Percentiles rank a stretch among this genome's conserved stretches.
phyloP scores from a whole-genome alignment of 2,888 invertebrate species.

The Seladonia tumulorum region DNA sequence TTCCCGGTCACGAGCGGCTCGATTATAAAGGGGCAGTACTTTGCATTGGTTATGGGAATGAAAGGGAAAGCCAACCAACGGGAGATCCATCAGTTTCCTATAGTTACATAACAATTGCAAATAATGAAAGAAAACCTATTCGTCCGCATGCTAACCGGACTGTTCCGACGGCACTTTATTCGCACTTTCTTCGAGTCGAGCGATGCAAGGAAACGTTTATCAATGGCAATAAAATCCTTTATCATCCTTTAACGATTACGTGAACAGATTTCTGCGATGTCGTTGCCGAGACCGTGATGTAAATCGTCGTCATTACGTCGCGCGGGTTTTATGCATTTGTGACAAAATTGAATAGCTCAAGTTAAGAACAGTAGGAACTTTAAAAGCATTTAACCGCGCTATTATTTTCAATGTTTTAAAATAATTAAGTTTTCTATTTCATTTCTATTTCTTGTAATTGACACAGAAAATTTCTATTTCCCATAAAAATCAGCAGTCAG shows the following conservation, averaged over 20 bases:
- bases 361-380: not conserved
- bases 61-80: not conserved
- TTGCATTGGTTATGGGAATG: not conserved
- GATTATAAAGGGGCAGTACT: not conserved
- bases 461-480: too few species aligned
- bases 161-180: not conserved
- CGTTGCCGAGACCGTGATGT: not conserved
- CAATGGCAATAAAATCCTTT: not conserved
- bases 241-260: not conserved
- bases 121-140: not conserved
- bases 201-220: not conserved
- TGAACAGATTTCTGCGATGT: not conserved
- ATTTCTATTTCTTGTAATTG: too few species aligned
- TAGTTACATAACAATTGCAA: not conserved
- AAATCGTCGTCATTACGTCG: not conserved
- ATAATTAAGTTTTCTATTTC: too few species aligned
- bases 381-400: not conserved
- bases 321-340: not conserved
- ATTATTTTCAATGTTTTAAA: not conserved
- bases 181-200: not conserved
- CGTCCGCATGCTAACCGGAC: not conserved
- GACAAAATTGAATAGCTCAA: not conserved
- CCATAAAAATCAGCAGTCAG: too few species aligned
- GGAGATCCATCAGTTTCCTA: constrained; percentile 1
- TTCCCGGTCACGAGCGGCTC: not conserved